Conservation (phyloP, 2,888 invertebrate species). For the Zygothrica quintamaculata region DNA sequence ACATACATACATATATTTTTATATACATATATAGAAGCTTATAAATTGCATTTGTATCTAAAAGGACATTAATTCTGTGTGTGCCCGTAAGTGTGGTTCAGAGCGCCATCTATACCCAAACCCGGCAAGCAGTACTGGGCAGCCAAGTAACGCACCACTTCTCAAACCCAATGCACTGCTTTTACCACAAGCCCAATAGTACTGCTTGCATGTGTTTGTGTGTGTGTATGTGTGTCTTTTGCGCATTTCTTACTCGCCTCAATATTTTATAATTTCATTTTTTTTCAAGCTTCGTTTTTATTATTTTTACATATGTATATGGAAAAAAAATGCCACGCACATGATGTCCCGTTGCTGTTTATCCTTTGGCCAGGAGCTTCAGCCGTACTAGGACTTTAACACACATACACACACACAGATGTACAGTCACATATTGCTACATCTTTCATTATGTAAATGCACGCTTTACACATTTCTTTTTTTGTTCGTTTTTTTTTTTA, state of each 20-base stretch:
- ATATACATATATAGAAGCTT: slow-evolving; percentile 37
- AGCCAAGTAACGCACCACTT: slow-evolving; percentile 11
- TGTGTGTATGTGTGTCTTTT: slow-evolving; percentile 46
- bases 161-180: neutral
- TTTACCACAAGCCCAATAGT: slow-evolving; percentile 17
- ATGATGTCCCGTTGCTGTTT: slow-evolving; percentile 67
- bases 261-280: slow-evolving; percentile 80
- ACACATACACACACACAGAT: slow-evolving; percentile 34
- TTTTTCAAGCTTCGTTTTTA: slow-evolving; percentile 33
- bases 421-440: slow-evolving; percentile 66
- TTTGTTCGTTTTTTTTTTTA: slow-evolving; percentile 34
- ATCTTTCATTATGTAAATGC: slow-evolving; percentile 84
- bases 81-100: slow-evolving; percentile 49
- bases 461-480: slow-evolving; percentile 75
- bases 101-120: slow-evolving; percentile 37
- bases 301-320: neutral
- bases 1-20: slow-evolving; percentile 31
- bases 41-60: slow-evolving; percentile 82
- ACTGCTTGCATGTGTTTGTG: slow-evolving; percentile 34
- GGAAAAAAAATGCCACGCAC: slow-evolving; percentile 64
- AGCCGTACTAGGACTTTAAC: slow-evolving; percentile 33
- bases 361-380: slow-evolving; percentile 52
- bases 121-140: slow-evolving; percentile 38
- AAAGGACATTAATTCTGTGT: slow-evolving; percentile 75
- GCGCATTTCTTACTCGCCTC: slow-evolving; percentile 74